Percentiles rank a stretch among this genome's conserved stretches.
These are phyloP conservation scores for Thalassoma bifasciatum DNA, from an alignment of 2,113 vertebrate genomes.

Conservation along the genomic window DNA sequence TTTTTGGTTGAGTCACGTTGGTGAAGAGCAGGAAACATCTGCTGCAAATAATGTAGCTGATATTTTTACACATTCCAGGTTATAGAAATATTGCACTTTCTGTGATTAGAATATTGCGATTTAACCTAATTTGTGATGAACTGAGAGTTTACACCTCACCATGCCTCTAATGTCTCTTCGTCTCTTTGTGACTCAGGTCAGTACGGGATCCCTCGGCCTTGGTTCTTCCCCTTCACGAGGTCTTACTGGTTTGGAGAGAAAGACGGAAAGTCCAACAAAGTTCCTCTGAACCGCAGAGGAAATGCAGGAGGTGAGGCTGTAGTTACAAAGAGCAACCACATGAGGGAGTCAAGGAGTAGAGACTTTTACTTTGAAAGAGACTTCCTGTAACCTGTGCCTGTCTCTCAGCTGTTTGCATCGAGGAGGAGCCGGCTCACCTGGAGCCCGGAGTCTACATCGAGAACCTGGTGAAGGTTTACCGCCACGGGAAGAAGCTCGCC, in stretches of 20 bases:
- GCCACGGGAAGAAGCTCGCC: conserved; percentile 93
- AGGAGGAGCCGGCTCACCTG: conserved; percentile 93
- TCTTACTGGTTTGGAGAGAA: conserved; percentile 95
- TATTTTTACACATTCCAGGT: no score
- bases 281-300: conserved; percentile 76
- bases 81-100: no score
- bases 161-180: no score
- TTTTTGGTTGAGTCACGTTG: no score
- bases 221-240: conserved; percentile 95
- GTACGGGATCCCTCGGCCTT: conserved; percentile 94
- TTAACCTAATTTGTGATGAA: no score
- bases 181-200: conserved; percentile 83
- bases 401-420: conserved; percentile 88
- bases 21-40: no score
- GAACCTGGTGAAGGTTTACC: conserved; percentile 95
- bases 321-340: not conserved
- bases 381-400: conserved; percentile 11
- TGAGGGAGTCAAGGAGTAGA: not conserved
- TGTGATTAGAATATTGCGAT: no score
- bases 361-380: conserved; percentile 3
- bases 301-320: conserved; percentile 85
- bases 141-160: no score
- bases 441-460: conserved; percentile 93
- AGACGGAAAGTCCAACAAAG: conserved; percentile 64
- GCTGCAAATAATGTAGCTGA: no score